Percentiles rank a stretch among this genome's conserved stretches.
Evolutionary conservation across 2,888 invertebrate species (phyloP).

Genomic region (Calameuta filiformis): DNA sequence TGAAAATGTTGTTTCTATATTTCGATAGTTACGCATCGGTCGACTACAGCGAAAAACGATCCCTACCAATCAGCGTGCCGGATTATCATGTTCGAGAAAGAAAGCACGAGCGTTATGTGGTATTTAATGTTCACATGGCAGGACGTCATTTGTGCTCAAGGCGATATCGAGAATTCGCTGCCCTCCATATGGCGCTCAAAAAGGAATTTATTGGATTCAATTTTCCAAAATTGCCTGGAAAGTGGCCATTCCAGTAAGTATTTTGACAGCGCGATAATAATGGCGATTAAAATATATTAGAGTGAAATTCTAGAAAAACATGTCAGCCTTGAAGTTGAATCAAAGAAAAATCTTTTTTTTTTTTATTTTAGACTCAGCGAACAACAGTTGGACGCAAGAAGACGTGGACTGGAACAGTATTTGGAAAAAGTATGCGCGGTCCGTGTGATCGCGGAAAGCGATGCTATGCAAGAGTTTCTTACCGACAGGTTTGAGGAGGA

Average conservation of each 20-base stretch:
- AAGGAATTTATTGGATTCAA: conserved; percentile 95
- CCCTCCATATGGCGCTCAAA: conserved; percentile 87
- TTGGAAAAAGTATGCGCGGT: conserved; percentile 98
- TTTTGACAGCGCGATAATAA: background rate
- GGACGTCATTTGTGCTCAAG: conserved; percentile 97
- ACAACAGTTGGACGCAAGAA: conserved; percentile 94
- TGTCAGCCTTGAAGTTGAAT: background rate
- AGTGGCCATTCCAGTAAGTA: conserved; percentile 92
- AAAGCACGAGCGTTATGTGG: conserved; percentile 91
- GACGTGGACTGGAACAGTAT: conserved; percentile 96
- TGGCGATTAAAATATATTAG: no score
- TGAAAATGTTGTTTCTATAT: background rate
- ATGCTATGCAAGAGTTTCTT: conserved; percentile 96
- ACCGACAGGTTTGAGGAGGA: conserved; percentile 88
- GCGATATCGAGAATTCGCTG: conserved; percentile 94
- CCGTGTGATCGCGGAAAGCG: conserved; percentile 96
- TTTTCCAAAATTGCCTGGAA: conserved; percentile 97
- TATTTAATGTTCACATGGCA: conserved; percentile 99
- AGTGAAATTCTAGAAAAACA: no score
- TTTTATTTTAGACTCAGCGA: conserved; percentile 77
- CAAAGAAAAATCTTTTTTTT: background rate
- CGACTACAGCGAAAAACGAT: conserved; percentile 95
- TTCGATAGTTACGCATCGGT: conserved; percentile 78
- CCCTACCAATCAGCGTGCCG: conserved; percentile 89
- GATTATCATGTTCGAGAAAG: conserved; percentile 93